Conservation (phyloP, 2,113 vertebrate genomes). For the Laticauda colubrina region DNA sequence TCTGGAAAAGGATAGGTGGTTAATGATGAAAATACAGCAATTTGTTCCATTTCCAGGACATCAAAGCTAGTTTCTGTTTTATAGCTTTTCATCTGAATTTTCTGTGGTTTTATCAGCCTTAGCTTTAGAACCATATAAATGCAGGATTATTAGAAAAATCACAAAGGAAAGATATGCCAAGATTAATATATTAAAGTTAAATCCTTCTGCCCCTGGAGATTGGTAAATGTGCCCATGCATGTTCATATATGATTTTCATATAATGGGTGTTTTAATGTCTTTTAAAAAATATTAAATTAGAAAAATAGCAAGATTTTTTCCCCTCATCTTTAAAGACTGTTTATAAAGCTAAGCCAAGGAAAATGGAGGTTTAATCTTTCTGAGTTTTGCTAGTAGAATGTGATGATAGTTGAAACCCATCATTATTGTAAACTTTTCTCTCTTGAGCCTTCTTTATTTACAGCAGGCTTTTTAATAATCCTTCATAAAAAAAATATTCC, state of each 20-base stretch:
- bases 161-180: constrained; percentile 52
- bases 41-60: constrained; percentile 45
- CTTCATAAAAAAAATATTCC: constrained; percentile 27
- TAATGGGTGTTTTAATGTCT: constrained; percentile 62
- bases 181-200: constrained; percentile 66
- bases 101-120: constrained; percentile 44
- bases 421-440: constrained; percentile 65
- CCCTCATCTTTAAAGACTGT: constrained; percentile 22
- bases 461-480: constrained; percentile 47
- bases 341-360: constrained; percentile 68
- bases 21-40: constrained; percentile 22
- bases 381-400: constrained; percentile 65
- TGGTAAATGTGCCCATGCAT: not conserved
- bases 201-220: constrained; percentile 63
- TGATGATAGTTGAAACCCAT: constrained; percentile 68
- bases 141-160: constrained; percentile 58
- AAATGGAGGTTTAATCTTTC: constrained; percentile 64
- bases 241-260: constrained; percentile 55
- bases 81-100: constrained; percentile 41
- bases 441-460: constrained; percentile 62
- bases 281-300: constrained; percentile 56
- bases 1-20: constrained; percentile 34
- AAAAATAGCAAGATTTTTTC: constrained; percentile 58
- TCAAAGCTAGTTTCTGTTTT: constrained; percentile 10
- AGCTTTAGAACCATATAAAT: constrained; percentile 56